Percentiles rank a stretch among this genome's conserved stretches.
Conservation (phyloP, 2,113 vertebrate genomes). For the Catharus minimus region DNA sequence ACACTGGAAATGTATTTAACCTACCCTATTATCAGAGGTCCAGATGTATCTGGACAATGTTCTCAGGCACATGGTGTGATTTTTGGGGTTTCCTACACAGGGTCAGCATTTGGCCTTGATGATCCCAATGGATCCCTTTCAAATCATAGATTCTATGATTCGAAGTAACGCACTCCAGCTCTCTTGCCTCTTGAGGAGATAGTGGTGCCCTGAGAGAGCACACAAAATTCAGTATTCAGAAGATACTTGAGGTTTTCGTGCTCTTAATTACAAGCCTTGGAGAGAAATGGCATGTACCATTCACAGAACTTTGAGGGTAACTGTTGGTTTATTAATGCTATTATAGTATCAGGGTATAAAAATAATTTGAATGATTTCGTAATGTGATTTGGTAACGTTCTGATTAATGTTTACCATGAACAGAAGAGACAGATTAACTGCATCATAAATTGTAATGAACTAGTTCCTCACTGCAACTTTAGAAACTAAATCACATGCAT, state of each 20-base stretch:
- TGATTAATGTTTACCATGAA: conserved; percentile 55
- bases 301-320: neutral
- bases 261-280: neutral
- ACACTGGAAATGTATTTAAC: neutral
- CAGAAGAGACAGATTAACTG: conserved; percentile 57
- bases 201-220: neutral
- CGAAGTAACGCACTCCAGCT: neutral
- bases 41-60: no score
- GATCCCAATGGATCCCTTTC: neutral
- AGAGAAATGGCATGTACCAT: neutral
- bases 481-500: conserved; percentile 45
- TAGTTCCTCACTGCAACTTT: conserved; percentile 28
- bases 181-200: neutral
- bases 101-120: neutral
- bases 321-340: conserved; percentile 43
- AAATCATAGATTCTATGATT: neutral
- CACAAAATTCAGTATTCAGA: neutral
- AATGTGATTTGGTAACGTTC: conserved; percentile 49
- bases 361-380: conserved; percentile 40
- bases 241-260: neutral
- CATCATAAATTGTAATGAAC: neutral
- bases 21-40: neutral
- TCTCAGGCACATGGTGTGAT: neutral
- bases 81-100: neutral
- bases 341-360: conserved; percentile 30